Percentiles rank a stretch among this genome's conserved stretches.
Evolutionary conservation across 2,888 invertebrate genomes (phyloP).

Genomic region (Pasiphila rectangulata): DNA sequence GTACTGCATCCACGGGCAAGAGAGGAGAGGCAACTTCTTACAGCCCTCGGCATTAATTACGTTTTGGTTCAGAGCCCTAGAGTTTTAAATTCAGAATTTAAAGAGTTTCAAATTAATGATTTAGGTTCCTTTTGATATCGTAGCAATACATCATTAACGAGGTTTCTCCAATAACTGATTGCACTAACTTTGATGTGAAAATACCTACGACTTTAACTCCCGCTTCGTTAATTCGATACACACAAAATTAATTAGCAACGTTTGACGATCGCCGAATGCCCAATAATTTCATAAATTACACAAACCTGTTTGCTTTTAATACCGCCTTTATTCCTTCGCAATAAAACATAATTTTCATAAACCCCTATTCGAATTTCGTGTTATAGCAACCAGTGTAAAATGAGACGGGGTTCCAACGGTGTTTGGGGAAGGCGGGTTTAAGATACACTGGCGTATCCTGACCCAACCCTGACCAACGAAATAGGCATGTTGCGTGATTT

Average conservation of each 20-base stretch:
- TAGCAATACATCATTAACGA: too few species aligned
- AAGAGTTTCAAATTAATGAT: too few species aligned
- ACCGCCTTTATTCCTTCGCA: slow-evolving; percentile 28
- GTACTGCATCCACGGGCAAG: too few species aligned
- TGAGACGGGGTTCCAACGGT: slow-evolving; percentile 27
- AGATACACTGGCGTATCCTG: slow-evolving; percentile 39
- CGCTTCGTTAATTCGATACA: slow-evolving; percentile 25
- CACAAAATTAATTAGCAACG: slow-evolving; percentile 34
- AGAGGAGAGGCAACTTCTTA: too few species aligned
- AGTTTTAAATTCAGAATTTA: too few species aligned
- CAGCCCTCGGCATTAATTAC: too few species aligned
- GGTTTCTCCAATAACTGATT: too few species aligned
- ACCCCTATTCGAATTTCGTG: slow-evolving; percentile 32
- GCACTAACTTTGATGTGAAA: slow-evolving; percentile 9
- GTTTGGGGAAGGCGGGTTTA: slow-evolving; percentile 24
- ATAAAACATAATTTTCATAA: slow-evolving; percentile 44
- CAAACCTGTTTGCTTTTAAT: slow-evolving; percentile 21
- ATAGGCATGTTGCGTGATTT: slow-evolving; percentile 63
- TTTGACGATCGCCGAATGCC: slow-evolving; percentile 23
- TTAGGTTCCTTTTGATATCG: too few species aligned
- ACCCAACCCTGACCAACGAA: slow-evolving; percentile 63
- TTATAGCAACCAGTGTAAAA: slow-evolving; percentile 30
- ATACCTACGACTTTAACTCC: background rate
- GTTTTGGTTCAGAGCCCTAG: too few species aligned
- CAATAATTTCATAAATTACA: slow-evolving; percentile 29